Conservation (phyloP, 2,888 invertebrate species). For the Xestia xanthographa region DNA sequence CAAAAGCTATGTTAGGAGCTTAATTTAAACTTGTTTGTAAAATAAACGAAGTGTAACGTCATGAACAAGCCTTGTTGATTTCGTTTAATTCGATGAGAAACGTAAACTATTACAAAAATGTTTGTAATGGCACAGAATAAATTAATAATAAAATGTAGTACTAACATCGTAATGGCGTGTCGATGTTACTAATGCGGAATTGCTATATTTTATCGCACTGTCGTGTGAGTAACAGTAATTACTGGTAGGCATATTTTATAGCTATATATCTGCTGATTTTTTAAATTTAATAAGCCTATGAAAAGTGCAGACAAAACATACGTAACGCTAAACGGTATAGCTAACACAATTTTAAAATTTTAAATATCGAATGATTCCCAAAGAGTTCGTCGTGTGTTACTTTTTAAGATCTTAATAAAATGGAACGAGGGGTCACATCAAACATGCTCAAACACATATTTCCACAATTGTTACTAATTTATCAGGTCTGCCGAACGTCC, state of each 20-base stretch:
- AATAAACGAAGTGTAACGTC: constrained; percentile 4
- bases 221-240: constrained; percentile 14
- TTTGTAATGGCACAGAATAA: neutral
- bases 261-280: constrained; percentile 21
- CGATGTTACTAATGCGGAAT: constrained; percentile 27
- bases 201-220: constrained; percentile 40
- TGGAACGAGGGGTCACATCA: neutral
- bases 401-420: neutral
- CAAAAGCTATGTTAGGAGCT: neutral
- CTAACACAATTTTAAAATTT: constrained; percentile 1
- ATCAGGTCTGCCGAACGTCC: neutral
- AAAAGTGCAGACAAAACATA: constrained; percentile 2
- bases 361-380: neutral
- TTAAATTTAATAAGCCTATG: constrained; percentile 1
- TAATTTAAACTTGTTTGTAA: neutral
- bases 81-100: neutral
- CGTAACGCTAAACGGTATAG: neutral
- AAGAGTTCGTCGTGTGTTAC: neutral
- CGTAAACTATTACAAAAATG: constrained; percentile 17
- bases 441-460: neutral
- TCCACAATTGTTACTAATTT: neutral
- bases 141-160: too few relatives aligned
- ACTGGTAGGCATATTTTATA: constrained; percentile 13
- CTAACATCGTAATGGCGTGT: neutral
- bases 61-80: neutral